Percentiles rank a stretch among this genome's conserved stretches.
Evolutionary conservation across 2,888 invertebrate species (phyloP).

Genomic region (Pyrrhosoma nymphula): DNA sequence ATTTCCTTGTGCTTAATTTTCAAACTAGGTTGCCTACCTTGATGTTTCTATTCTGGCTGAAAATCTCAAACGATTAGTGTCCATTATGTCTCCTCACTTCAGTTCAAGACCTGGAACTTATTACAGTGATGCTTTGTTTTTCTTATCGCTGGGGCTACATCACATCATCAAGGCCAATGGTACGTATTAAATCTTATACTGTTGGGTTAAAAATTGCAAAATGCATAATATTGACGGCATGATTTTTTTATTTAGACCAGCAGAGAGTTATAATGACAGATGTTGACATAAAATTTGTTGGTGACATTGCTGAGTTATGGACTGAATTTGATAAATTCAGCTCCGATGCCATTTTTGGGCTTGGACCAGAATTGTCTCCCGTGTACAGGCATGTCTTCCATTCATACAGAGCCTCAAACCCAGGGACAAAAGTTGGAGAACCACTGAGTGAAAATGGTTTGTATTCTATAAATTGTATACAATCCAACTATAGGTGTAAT

Average conservation of each 20-base stretch:
- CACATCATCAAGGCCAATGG: slow-evolving; percentile 71
- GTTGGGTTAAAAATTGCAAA: not conserved
- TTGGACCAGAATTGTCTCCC: slow-evolving; percentile 87
- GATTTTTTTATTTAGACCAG: not conserved
- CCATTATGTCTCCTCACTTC: slow-evolving; percentile 86
- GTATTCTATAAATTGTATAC: not conserved
- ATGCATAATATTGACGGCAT: not conserved
- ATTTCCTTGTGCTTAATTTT: not conserved
- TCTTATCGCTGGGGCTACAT: slow-evolving; percentile 87
- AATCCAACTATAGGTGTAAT: not conserved
- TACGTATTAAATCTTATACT: not conserved
- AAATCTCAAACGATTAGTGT: slow-evolving; percentile 81
- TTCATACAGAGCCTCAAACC: slow-evolving; percentile 76
- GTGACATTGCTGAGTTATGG: slow-evolving; percentile 84
- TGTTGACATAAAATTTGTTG: slow-evolving; percentile 87
- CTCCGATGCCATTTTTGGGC: slow-evolving; percentile 83
- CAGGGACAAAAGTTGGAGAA: slow-evolving; percentile 83
- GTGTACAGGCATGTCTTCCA: slow-evolving; percentile 88
- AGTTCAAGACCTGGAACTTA: slow-evolving; percentile 86
- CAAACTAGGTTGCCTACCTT: slow-evolving; percentile 80
- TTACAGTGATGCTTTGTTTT: slow-evolving; percentile 89
- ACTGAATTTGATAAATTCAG: slow-evolving; percentile 85
- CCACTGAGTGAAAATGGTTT: slow-evolving; percentile 73
- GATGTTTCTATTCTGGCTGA: slow-evolving; percentile 82
- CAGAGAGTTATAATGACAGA: slow-evolving; percentile 85